Evolutionary conservation across 2,113 vertebrate genomes (phyloP).

Genomic region (Etia nguti): DNA sequence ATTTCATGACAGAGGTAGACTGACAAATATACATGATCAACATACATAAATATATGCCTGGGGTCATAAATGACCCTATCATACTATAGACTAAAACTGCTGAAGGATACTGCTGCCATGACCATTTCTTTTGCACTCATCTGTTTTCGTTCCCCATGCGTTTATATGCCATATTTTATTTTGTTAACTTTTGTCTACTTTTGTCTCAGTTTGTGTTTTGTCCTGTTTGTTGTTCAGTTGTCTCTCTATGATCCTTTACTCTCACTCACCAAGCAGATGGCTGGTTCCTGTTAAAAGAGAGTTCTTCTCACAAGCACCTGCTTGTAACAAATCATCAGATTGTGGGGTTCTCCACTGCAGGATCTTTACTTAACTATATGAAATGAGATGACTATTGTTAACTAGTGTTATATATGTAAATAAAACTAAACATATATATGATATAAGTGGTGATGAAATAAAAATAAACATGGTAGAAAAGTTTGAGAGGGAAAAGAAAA

Average conservation of each 20-base stretch:
- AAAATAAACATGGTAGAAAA: neutral
- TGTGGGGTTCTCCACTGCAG: neutral
- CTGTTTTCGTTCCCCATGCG: neutral
- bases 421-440: neutral
- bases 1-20: neutral
- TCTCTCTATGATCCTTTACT: neutral
- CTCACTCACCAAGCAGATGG: neutral
- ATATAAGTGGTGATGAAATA: neutral
- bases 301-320: neutral
- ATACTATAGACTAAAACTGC: neutral
- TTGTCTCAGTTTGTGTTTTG: neutral
- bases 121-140: neutral
- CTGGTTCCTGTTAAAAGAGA: neutral
- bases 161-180: neutral
- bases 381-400: neutral
- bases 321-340: neutral
- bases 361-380: neutral
- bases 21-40: neutral
- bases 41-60: neutral
- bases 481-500: neutral
- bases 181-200: neutral
- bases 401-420: neutral
- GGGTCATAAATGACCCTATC: neutral
- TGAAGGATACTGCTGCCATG: fast-evolving
- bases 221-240: neutral